Base-by-base conservation (phyloP, 1,140 invertebrate genomes). In the Gryllus bimaculatus region DNA sequence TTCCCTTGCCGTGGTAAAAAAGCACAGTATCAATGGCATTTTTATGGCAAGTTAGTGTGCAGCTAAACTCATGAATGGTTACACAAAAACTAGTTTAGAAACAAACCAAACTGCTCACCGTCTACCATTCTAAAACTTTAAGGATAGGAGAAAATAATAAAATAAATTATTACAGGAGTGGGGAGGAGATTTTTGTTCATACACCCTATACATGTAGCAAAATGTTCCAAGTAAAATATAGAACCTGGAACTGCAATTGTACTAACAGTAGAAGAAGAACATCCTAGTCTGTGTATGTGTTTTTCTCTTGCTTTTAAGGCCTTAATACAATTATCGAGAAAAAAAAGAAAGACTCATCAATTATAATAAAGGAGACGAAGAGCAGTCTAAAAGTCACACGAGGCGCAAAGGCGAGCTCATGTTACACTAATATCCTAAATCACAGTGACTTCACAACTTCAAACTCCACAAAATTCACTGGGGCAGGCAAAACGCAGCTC, bases 1-100 rank as follows among this genome's bases (percentile, higher is more conserved):
- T 66, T 66, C 54, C 54, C 54, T 66, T 66, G 54, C 54, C 54
- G 10, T 66, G 54, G 54, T 66, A 66, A 66, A 66, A 66, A 66
- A 66, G 54, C 54, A 66, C 54, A 66, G 54, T 66, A 66, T 66
- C 54, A 66, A 66, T 66, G 54, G 54, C 54, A 66, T 66, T 66
- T 66, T 66, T 66, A 66, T 66, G 54, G 54, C 54, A 66, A 66
- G 54, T 66, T 66, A 66, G 54, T 66, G 54, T 66, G 54, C 54
- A 66, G 54, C 54, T 66, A 66, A 66, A 66, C 54, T 66, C 54
- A 66, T 66, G 10, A 66, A 66, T 66, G 54, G 54, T 66, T 66
- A 66, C 54, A 66, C 54, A 66, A 66, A 39, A 66, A 66, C 54
- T 66, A 66, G 54, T 66, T 66, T 66, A 66, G 54, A 66, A 66